These are phyloP conservation scores for Listronotus bonariensis DNA, from an alignment of 1,140 invertebrate genomes.

Conservation along the genomic window DNA sequence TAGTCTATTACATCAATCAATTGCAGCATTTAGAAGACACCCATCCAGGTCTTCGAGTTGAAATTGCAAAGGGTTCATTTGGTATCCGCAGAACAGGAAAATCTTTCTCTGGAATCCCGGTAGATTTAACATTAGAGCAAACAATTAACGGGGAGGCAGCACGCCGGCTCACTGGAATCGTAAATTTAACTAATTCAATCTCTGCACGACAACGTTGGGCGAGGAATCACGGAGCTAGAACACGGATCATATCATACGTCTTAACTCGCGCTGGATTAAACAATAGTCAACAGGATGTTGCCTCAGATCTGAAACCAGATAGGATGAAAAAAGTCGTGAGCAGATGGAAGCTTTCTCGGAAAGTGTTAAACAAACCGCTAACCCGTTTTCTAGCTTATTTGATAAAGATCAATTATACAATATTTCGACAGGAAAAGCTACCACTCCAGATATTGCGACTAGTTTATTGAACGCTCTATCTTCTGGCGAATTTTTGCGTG, in stretches of 20 bases:
- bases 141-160: conserved; percentile 45
- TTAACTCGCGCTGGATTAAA: conserved; percentile 16
- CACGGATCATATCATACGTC: conserved; percentile 32
- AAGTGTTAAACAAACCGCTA: no score
- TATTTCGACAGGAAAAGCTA: no score
- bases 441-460: no score
- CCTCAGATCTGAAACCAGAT: conserved; percentile 7
- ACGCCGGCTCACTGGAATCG: conserved; percentile 36
- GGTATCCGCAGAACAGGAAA: conserved; percentile 39
- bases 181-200: conserved; percentile 43
- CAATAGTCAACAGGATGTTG: conserved; percentile 11
- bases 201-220: conserved; percentile 38
- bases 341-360: no score
- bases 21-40: conserved; percentile 29
- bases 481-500: no score
- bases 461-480: no score
- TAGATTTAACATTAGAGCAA: conserved; percentile 42
- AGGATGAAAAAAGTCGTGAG: no score
- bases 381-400: no score
- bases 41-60: conserved; percentile 21
- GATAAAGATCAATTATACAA: no score
- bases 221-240: conserved; percentile 35
- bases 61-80: conserved; percentile 28
- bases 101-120: conserved; percentile 40
- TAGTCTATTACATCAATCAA: conserved; percentile 16